phyloP scores from a whole-genome alignment of 2,113 vertebrate species.

The Synodontis membranacea region DNA sequence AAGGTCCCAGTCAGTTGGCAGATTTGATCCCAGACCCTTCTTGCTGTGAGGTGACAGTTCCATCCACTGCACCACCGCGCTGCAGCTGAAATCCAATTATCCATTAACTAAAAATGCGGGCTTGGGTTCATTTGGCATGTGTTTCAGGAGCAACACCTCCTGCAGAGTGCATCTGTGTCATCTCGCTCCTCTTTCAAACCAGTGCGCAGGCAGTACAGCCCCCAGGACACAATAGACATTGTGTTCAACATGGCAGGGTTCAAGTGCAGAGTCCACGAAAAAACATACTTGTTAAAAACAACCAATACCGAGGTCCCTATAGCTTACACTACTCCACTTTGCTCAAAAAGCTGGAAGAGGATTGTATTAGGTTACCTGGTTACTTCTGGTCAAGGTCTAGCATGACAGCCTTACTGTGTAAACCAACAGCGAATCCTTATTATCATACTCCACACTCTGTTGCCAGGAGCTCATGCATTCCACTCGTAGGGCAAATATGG shows the following conservation, averaged over 20 bases:
- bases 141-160: neutral
- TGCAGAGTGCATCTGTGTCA: slow-evolving; percentile 21
- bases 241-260: slow-evolving; percentile 1
- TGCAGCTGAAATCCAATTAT: neutral
- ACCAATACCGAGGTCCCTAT: neutral
- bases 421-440: slow-evolving; percentile 33
- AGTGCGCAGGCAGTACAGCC: neutral
- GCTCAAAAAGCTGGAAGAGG: neutral
- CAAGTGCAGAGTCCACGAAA: neutral
- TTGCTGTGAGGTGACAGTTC: too few species aligned
- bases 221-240: slow-evolving; percentile 2
- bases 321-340: neutral
- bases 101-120: neutral
- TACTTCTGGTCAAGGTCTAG: slow-evolving; percentile 4
- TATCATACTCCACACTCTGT: slow-evolving; percentile 37
- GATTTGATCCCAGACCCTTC: too few species aligned
- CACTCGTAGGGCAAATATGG: slow-evolving; percentile 37
- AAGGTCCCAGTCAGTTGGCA: too few species aligned
- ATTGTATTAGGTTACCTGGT: neutral
- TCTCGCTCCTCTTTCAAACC: neutral
- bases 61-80: too few species aligned
- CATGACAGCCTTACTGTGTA: slow-evolving; percentile 17
- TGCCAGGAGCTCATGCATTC: slow-evolving; percentile 36
- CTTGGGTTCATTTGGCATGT: neutral
- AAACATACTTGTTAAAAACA: slow-evolving; percentile 6